A percentile compares a stretch with the other conserved stretches of the same genome.
phyloP scores from a whole-genome alignment of 1,140 invertebrate species.

The Caenorhabditis brenneri region DNA sequence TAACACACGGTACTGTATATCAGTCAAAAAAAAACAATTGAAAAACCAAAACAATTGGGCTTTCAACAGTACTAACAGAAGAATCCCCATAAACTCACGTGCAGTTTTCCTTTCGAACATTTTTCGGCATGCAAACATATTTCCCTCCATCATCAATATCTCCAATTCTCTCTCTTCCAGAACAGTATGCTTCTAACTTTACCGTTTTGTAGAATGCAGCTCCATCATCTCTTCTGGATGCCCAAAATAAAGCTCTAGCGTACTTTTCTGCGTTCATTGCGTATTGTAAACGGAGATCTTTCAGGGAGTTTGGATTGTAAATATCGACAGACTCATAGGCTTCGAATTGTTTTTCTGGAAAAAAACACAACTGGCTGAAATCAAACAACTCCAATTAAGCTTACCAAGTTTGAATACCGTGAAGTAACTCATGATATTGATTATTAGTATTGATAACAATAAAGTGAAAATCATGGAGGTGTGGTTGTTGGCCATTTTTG shows the following conservation, averaged over 20 bases:
- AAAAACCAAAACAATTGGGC: not conserved
- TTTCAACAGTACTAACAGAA: too few species aligned
- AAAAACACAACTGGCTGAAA: not conserved
- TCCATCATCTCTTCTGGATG: not conserved
- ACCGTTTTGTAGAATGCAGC: not conserved
- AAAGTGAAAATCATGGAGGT: not conserved
- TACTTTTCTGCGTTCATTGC: not conserved
- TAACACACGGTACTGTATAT: too few species aligned
- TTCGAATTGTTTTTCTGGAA: not conserved
- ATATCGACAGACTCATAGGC: not conserved
- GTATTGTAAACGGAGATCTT: not conserved
- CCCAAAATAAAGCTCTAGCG: not conserved
- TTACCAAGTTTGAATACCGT: not conserved
- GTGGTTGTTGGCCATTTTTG: not conserved
- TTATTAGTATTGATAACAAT: not conserved
- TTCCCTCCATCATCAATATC: not conserved
- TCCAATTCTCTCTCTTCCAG: not conserved
- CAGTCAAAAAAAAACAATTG: not conserved
- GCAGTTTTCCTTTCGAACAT: not conserved
- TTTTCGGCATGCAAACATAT: constrained; percentile 10
- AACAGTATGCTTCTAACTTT: not conserved
- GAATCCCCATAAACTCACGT: not conserved
- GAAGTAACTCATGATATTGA: not conserved
- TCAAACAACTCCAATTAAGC: not conserved
- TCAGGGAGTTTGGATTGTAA: not conserved